These are phyloP conservation scores for Drosophila neonasuta DNA, from an alignment of 2,888 invertebrate species.

Conservation along the genomic window DNA sequence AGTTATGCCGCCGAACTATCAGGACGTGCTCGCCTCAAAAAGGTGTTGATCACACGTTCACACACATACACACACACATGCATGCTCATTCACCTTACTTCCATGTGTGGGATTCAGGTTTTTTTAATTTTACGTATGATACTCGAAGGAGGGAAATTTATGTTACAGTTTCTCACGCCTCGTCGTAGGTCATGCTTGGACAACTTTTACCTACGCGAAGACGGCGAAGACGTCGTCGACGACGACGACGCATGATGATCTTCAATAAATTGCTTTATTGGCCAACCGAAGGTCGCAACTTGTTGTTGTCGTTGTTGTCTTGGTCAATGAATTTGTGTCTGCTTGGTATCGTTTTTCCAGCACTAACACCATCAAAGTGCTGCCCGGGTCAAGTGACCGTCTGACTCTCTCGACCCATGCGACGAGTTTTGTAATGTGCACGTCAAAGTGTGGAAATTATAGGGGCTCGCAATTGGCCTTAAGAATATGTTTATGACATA, in stretches of 20 bases:
- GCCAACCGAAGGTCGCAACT: slow-evolving; percentile 72
- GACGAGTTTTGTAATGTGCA: slow-evolving; percentile 42
- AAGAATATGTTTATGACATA: slow-evolving; percentile 54
- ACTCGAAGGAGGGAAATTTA: slow-evolving; percentile 44
- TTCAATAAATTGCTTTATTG: slow-evolving; percentile 74
- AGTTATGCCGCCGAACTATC: slow-evolving; percentile 44
- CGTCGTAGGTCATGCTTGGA: slow-evolving; percentile 60
- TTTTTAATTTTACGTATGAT: slow-evolving; percentile 34
- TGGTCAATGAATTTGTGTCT: slow-evolving; percentile 59
- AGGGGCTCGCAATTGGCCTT: slow-evolving; percentile 64
- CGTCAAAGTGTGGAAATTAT: slow-evolving; percentile 56
- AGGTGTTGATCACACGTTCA: slow-evolving; percentile 44
- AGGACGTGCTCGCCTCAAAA: slow-evolving; percentile 62
- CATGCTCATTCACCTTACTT: slow-evolving; percentile 55
- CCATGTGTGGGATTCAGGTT: slow-evolving; percentile 57
- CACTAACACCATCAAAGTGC: slow-evolving; percentile 27
- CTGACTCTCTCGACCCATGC: slow-evolving; percentile 43
- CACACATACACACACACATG: slow-evolving; percentile 39
- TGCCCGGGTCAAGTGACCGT: slow-evolving; percentile 65
- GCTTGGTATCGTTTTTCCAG: slow-evolving; percentile 48
- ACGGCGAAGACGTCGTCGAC: neutral
- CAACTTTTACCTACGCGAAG: slow-evolving; percentile 66
- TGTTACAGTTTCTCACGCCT: slow-evolving; percentile 71
- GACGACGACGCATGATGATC: slow-evolving; percentile 47
- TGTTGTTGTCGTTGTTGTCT: slow-evolving; percentile 55